phyloP scores from a whole-genome alignment of 2,113 vertebrate genomes.

The Ophthalmolycus amberensis region DNA sequence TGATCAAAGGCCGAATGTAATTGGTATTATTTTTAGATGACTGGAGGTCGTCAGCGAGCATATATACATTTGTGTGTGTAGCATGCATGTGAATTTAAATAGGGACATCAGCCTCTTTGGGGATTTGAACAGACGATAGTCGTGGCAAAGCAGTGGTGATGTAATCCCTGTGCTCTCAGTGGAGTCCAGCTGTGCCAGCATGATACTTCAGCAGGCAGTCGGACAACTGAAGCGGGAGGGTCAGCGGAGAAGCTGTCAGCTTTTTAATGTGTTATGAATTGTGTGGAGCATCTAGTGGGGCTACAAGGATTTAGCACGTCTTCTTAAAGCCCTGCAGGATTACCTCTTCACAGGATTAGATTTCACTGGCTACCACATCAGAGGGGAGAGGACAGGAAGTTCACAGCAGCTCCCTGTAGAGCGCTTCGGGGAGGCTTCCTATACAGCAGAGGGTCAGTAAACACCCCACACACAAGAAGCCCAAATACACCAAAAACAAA shows the following conservation, averaged over 20 bases:
- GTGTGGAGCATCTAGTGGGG: constrained; percentile 35
- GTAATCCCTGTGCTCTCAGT: constrained; percentile 56
- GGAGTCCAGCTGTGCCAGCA: constrained; percentile 61
- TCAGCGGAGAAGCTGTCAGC: constrained; percentile 63
- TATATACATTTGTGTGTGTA: constrained; percentile 25
- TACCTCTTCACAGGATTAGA: constrained; percentile 65
- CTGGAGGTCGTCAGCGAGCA: not conserved
- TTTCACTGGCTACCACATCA: constrained; percentile 44
- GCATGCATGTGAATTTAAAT: constrained; percentile 12
- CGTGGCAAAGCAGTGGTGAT: constrained; percentile 39
- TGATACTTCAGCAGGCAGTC: constrained; percentile 22
- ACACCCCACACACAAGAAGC: not conserved
- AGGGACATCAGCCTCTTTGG: not conserved
- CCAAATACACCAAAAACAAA: too few species aligned
- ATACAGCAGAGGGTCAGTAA: not conserved
- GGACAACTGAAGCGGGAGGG: constrained; percentile 40
- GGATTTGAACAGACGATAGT: constrained; percentile 38
- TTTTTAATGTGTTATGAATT: constrained; percentile 54
- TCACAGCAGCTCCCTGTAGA: constrained; percentile 12
- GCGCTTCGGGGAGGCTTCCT: not conserved
- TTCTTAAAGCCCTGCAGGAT: constrained; percentile 57
- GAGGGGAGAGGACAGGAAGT: constrained; percentile 48
- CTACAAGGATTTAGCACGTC: constrained; percentile 63
- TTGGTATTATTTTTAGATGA: constrained; percentile 16
- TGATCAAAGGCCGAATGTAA: constrained; percentile 8